These are phyloP conservation scores for Polietes domitor DNA, from an alignment of 2,888 invertebrate genomes.

Conservation along the genomic window DNA sequence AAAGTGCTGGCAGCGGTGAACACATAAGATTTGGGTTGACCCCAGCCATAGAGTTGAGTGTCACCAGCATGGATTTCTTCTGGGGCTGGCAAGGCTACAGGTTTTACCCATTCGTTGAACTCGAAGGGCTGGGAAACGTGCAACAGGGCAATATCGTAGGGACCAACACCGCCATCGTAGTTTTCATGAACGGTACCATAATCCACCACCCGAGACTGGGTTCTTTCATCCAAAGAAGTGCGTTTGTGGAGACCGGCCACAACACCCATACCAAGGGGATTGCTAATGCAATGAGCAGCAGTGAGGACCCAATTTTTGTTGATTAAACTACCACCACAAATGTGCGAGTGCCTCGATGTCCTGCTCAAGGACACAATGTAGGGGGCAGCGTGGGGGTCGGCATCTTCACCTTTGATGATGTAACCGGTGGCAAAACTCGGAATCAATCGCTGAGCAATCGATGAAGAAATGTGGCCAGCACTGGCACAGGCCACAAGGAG, in stretches of 20 bases:
- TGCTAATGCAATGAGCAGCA: constrained; percentile 76
- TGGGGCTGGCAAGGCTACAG: constrained; percentile 77
- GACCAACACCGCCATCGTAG: constrained; percentile 78
- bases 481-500: constrained; percentile 71
- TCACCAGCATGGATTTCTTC: constrained; percentile 73
- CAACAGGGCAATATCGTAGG: constrained; percentile 83
- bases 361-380: constrained; percentile 80
- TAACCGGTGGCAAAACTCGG: constrained; percentile 72
- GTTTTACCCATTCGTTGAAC: constrained; percentile 76
- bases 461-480: constrained; percentile 68
- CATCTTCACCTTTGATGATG: constrained; percentile 77
- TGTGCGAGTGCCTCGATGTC: constrained; percentile 74
- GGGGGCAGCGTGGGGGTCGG: constrained; percentile 79
- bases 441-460: constrained; percentile 48
- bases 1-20: constrained; percentile 72
- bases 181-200: constrained; percentile 75
- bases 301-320: constrained; percentile 78
- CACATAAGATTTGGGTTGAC: constrained; percentile 73
- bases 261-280: constrained; percentile 72
- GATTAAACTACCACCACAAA: constrained; percentile 81
- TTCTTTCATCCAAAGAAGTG: constrained; percentile 69
- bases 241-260: constrained; percentile 81
- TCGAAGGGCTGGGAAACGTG: constrained; percentile 73
- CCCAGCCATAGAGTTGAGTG: constrained; percentile 81
- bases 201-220: constrained; percentile 74